Evolutionary conservation across 2,113 vertebrate species (phyloP).

Genomic region (Zootoca vivipara): DNA sequence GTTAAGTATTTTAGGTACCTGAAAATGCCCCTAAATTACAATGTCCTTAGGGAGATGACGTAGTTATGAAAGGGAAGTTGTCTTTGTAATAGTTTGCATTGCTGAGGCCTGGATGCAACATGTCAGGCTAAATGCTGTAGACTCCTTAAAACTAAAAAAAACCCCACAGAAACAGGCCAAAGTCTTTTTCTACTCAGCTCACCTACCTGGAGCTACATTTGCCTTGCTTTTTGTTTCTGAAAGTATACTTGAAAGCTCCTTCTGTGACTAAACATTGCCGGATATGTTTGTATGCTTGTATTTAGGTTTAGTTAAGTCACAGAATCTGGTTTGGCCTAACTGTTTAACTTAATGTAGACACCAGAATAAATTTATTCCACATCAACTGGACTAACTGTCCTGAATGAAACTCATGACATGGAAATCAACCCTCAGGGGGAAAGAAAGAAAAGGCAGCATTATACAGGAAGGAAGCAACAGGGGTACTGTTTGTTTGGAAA

Average conservation of each 20-base stretch:
- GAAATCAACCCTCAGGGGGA: not conserved
- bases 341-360: not conserved
- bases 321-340: not conserved
- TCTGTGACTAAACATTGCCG: not conserved
- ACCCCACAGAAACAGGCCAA: slow-evolving; percentile 15
- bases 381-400: too few species aligned
- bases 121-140: not conserved
- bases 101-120: not conserved
- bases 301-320: not conserved
- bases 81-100: not conserved
- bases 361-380: not conserved
- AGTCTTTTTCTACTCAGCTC: not conserved
- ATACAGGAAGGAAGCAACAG: slow-evolving; percentile 50
- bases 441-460: slow-evolving; percentile 38
- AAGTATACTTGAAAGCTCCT: not conserved
- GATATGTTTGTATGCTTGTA: not conserved
- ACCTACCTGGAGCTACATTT: not conserved
- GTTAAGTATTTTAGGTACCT: not conserved
- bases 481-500: slow-evolving; percentile 37
- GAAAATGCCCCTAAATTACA: not conserved
- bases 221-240: not conserved
- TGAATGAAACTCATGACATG: not conserved
- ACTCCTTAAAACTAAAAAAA: not conserved
- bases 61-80: not conserved
- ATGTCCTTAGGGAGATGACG: too few species aligned